A percentile compares a stretch with the other conserved stretches of the same genome.
Evolutionary conservation across 2,113 vertebrate genomes (phyloP).

Genomic region (Phalacrocorax brasilianus): DNA sequence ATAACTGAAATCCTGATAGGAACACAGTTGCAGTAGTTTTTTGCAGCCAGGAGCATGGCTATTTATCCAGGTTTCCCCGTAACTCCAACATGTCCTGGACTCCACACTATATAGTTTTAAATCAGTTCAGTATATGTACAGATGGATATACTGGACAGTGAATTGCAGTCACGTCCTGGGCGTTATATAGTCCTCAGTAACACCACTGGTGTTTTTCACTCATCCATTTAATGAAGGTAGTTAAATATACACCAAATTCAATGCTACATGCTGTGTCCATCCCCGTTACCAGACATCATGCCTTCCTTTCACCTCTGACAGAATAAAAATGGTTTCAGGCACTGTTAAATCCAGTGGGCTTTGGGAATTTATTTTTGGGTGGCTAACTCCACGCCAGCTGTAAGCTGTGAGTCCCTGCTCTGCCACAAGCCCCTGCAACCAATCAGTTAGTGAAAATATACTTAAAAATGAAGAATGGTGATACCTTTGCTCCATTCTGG

Average conservation of each 20-base stretch:
- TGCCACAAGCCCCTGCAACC: not conserved
- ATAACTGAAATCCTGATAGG: not conserved
- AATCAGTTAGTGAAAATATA: not conserved
- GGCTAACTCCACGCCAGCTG: not conserved
- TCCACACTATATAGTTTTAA: not conserved
- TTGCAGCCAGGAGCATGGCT: not conserved
- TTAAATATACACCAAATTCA: not conserved
- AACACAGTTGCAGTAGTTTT: not conserved
- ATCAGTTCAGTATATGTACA: not conserved
- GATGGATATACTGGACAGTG: not conserved
- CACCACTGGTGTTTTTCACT: not conserved
- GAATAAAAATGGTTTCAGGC: not conserved
- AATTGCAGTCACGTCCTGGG: not conserved
- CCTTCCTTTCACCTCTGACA: not conserved
- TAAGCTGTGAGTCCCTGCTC: not conserved
- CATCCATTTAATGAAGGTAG: not conserved
- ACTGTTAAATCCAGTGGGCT: not conserved
- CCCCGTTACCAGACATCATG: not conserved
- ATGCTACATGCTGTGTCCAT: not conserved
- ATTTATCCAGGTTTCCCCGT: fast-evolving
- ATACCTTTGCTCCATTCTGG: not conserved
- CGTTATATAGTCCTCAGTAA: fast-evolving
- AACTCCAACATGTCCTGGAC: not conserved
- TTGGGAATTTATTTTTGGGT: not conserved
- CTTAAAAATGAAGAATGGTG: not conserved